Percentiles rank a stretch among this genome's conserved stretches.
Evolutionary conservation across 1,140 invertebrate genomes (phyloP).

Genomic region (Acromyrmex heyeri): DNA sequence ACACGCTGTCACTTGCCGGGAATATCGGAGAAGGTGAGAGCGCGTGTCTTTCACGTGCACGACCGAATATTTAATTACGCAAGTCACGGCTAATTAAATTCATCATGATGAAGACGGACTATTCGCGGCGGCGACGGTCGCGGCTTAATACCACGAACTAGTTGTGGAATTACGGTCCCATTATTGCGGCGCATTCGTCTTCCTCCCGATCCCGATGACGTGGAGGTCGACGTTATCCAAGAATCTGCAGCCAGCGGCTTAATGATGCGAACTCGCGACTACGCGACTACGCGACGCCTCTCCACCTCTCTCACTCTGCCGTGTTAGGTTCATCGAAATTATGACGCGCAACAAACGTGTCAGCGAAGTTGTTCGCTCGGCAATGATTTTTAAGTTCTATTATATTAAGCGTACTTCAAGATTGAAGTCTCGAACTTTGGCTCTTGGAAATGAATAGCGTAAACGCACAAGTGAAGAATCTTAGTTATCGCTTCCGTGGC

Average conservation of each 20-base stretch:
- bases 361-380: neutral
- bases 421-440: neutral
- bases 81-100: conserved; percentile 47
- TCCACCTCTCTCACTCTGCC: neutral
- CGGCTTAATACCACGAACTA: neutral
- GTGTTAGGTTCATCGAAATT: neutral
- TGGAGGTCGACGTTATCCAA: conserved; percentile 28
- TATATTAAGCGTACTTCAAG: neutral
- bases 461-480: neutral
- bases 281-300: neutral
- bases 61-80: conserved; percentile 48
- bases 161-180: conserved; percentile 21
- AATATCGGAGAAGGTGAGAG: neutral
- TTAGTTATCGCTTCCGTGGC: neutral
- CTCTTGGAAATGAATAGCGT: neutral
- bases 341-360: neutral
- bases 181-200: conserved; percentile 36
- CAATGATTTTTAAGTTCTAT: neutral
- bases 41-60: neutral
- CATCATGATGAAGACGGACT: conserved; percentile 28
- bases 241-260: conserved; percentile 14
- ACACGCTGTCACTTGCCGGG: neutral
- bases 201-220: conserved; percentile 23
- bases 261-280: conserved; percentile 9
- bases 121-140: neutral